A percentile compares a stretch with the other conserved stretches of the same genome.
Evolutionary conservation across 2,113 vertebrate genomes (phyloP).

Genomic region (Theristicus caerulescens): DNA sequence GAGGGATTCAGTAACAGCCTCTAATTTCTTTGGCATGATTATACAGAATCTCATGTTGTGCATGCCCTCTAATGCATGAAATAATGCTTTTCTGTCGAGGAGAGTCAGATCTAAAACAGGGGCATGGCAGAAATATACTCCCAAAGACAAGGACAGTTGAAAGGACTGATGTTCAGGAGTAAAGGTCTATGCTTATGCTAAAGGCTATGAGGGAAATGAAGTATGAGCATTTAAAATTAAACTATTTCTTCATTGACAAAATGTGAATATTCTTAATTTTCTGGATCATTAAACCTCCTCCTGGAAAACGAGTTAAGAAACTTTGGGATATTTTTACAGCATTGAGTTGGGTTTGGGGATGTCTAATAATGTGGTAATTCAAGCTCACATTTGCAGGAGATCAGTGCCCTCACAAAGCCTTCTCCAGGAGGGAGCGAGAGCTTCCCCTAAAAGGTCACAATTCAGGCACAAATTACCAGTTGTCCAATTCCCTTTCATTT

Average conservation of each 20-base stretch:
- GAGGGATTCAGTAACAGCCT: neutral
- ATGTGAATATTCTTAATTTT: constrained; percentile 51
- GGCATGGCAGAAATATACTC: neutral
- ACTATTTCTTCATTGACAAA: neutral
- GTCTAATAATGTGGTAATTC: neutral
- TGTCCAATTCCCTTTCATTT: neutral
- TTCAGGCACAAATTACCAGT: rapidly evolving
- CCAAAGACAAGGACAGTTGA: neutral
- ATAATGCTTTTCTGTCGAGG: neutral
- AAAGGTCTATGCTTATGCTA: neutral
- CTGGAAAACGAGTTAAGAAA: neutral
- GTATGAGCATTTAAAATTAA: neutral
- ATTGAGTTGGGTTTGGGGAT: neutral
- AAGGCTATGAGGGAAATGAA: neutral
- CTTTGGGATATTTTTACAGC: neutral
- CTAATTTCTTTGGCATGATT: neutral
- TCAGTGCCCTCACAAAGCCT: neutral
- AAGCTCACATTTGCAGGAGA: neutral
- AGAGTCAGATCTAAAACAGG: neutral
- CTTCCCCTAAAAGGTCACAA: neutral
- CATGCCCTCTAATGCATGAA: neutral
- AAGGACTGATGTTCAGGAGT: neutral
- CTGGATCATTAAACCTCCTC: constrained; percentile 31
- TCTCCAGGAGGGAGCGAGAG: neutral
- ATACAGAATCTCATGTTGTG: neutral